Percentiles rank a stretch among this genome's conserved stretches.
phyloP scores from a whole-genome alignment of 1,140 invertebrate genomes.

The Micrasema longulum region DNA sequence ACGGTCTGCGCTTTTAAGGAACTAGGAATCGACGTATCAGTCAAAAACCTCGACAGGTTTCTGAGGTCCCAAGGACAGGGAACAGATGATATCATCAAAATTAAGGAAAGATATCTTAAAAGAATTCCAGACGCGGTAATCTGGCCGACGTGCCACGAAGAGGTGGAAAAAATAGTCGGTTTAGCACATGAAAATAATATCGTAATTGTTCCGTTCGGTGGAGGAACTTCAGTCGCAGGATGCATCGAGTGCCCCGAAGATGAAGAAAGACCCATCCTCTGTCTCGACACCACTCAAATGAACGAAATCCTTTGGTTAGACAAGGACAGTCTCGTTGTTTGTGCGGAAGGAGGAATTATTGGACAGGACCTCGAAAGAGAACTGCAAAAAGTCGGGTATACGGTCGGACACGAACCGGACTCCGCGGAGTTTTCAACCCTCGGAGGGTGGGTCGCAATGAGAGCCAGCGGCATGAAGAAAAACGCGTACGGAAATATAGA shows the following conservation, averaged over 20 bases:
- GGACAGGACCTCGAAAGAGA: constrained; percentile 75
- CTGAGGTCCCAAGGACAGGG: constrained; percentile 78
- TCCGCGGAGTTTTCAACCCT: constrained; percentile 81
- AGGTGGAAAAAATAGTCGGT: constrained; percentile 72
- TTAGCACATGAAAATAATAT: constrained; percentile 71
- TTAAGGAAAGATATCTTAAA: constrained; percentile 69
- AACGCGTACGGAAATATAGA: constrained; percentile 84
- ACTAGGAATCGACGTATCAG: constrained; percentile 68
- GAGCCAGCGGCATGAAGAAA: constrained; percentile 86
- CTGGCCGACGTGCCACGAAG: constrained; percentile 73
- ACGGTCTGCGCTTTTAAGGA: constrained; percentile 68
- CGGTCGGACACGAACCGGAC: constrained; percentile 78
- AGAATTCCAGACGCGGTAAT: constrained; percentile 78
- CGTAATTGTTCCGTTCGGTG: constrained; percentile 79
- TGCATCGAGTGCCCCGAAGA: constrained; percentile 73
- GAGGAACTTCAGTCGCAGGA: constrained; percentile 78
- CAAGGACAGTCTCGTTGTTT: constrained; percentile 73
- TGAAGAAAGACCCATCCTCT: constrained; percentile 75
- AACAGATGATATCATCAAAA: constrained; percentile 73
- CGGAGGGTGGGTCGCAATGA: constrained; percentile 82
- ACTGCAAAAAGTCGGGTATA: constrained; percentile 64
- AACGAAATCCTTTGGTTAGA: constrained; percentile 77
- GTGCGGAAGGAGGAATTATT: constrained; percentile 75
- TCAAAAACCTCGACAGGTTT: constrained; percentile 71
- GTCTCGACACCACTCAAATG: constrained; percentile 80